Evolutionary conservation across 64 coral and sea anemone species (phyloP), one percentile per base, ranked within the genome.

Genomic region (Montipora capricornis): DNA sequence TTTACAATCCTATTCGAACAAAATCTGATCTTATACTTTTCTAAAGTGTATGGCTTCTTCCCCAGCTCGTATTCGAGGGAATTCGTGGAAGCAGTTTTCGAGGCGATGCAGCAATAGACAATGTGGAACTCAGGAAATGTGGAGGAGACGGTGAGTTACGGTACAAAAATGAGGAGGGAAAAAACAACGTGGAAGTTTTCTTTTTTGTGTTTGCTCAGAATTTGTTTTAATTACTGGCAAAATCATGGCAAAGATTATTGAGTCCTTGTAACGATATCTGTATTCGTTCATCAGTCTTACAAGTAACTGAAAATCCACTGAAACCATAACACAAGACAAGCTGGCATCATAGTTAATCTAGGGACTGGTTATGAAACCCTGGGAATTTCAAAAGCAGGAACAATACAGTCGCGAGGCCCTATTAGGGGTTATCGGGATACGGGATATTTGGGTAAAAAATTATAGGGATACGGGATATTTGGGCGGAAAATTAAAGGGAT

Each of bases 11-110:
- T 68, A 68, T 68, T 17, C 4, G 10, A 68, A 15, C 64, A 68
- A 68, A 68, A 68, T 68, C 17, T 68, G 64, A 68, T 68, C 64
- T 57, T 57, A 68, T 68, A 68, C 12, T 13, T 68, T 68, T 0
- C 64, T 68, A 16, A 14, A 14, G 64, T 68, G 64, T 68, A 68
- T 68, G 64, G 17, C 64, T 68, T 68, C 64, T 68, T 68, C 64
- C 14, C 64, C 64, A 76, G 74, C 74, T 76, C 6, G 14, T 76
- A 76, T 76, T 76, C 74, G 29, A 76, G 44, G 74, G 74, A 76
- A 76, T 45, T 44, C 5, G 44, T 45, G 74, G 74, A 45, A 76
- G 74, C 74, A 76, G 44, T 76, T 76, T 0, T 76, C 7, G 0
- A 44, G 74, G 74, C 7, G 74, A 76, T 76, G 74, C 74, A 15